phyloP scores from a whole-genome alignment of 2,797 vertebrate genomes.

The Dermochelys coriacea region DNA sequence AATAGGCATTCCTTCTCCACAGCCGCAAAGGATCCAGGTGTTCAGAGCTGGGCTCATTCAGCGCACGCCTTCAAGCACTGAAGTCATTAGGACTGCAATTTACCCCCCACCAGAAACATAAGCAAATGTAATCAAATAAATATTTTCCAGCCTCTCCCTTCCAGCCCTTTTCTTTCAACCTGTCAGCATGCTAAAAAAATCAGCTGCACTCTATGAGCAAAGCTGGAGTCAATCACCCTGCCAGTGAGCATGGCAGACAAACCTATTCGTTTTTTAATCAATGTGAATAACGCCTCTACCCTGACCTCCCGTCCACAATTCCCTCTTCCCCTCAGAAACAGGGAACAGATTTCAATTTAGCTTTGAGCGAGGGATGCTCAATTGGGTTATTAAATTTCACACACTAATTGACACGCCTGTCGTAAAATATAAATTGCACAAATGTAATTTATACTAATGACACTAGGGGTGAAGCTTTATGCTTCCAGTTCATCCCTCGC shows the following conservation, averaged over 20 bases:
- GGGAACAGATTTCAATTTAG: conserved; percentile 74
- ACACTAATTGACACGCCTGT: conserved; percentile 76
- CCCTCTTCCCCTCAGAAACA: conserved; percentile 39
- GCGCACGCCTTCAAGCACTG: neutral
- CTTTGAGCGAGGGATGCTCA: conserved; percentile 61
- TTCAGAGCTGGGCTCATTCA: conserved; percentile 5
- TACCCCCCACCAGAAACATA: conserved; percentile 43
- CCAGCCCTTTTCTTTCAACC: conserved; percentile 21
- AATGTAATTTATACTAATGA: conserved; percentile 77
- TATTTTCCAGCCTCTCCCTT: conserved; percentile 55
- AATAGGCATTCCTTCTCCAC: rapidly evolving
- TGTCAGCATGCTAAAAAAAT: neutral
- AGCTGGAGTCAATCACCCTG: neutral
- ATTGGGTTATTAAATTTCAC: conserved; percentile 80
- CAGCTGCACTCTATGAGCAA: conserved; percentile 1
- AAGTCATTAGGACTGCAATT: conserved; percentile 56
- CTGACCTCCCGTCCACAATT: neutral
- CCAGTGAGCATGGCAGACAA: conserved; percentile 1
- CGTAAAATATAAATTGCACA: conserved; percentile 73
- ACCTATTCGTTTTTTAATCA: neutral
- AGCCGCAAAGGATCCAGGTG: neutral
- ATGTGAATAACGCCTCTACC: neutral
- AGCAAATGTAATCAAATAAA: conserved; percentile 65
- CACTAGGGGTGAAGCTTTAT: conserved; percentile 40
- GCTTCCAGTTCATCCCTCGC: conserved; percentile 47